These are phyloP conservation scores for Colletes collaris DNA, from an alignment of 2,888 invertebrate genomes.

Conservation along the genomic window DNA sequence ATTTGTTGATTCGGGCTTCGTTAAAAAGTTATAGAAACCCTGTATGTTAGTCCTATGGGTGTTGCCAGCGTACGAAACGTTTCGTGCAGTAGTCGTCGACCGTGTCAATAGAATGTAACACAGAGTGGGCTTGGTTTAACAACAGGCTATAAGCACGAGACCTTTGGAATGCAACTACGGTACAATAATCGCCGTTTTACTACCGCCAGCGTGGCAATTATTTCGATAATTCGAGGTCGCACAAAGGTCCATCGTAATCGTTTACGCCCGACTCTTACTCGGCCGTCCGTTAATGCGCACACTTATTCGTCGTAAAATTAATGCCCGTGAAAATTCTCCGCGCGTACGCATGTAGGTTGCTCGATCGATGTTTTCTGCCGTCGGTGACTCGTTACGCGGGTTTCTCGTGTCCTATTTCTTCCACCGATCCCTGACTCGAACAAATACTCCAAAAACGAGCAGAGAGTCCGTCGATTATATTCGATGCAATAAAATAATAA, in stretches of 20 bases:
- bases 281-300: neutral
- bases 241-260: constrained; percentile 52
- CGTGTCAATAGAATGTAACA: constrained; percentile 59
- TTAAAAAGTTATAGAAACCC: too few species aligned
- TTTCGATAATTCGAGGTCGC: constrained; percentile 58
- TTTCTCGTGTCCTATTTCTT: too few species aligned
- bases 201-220: constrained; percentile 46
- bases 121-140: constrained; percentile 45
- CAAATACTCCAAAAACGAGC: too few species aligned
- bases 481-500: too few species aligned
- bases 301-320: constrained; percentile 34
- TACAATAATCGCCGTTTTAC: constrained; percentile 56
- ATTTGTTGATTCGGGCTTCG: too few species aligned
- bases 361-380: constrained; percentile 37
- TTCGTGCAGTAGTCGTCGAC: constrained; percentile 43
- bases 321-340: constrained; percentile 39
- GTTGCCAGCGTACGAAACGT: neutral
- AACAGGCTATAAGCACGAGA: constrained; percentile 30
- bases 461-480: too few species aligned
- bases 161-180: constrained; percentile 56
- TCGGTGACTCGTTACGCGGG: neutral
- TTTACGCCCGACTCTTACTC: constrained; percentile 37
- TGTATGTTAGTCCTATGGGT: neutral
- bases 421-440: too few species aligned
- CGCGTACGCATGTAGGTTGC: constrained; percentile 5